These are phyloP conservation scores for Apodemus sylvaticus DNA, from an alignment of 2,113 vertebrate genomes.

Conservation along the genomic window DNA sequence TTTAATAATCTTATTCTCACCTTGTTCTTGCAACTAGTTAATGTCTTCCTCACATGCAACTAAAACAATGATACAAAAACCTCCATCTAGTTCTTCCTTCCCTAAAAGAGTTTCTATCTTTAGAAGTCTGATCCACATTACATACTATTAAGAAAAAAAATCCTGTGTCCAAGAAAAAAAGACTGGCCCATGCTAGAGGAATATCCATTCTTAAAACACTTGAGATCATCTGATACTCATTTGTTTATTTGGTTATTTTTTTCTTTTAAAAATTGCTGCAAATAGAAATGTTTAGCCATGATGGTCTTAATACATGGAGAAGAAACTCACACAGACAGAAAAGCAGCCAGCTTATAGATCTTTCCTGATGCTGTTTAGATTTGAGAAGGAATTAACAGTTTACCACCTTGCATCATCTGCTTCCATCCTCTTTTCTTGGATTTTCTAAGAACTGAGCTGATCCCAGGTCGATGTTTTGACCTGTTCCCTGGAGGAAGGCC, in stretches of 20 bases:
- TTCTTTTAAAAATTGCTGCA: background rate
- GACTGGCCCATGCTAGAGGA: background rate
- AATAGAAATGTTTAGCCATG: background rate
- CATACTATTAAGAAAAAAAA: background rate
- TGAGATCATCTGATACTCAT: background rate
- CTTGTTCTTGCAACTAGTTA: background rate
- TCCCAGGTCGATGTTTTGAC: background rate
- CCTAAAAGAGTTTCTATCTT: background rate
- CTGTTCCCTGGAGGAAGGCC: background rate
- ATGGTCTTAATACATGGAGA: background rate
- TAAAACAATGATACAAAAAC: background rate
- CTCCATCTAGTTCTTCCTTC: background rate
- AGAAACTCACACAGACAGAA: slow-evolving; percentile 53
- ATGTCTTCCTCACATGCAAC: background rate
- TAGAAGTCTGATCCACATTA: background rate
- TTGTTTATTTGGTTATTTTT: background rate
- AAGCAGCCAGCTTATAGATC: background rate
- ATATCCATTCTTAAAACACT: background rate
- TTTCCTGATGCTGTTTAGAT: background rate
- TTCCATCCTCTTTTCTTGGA: background rate
- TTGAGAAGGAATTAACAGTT: background rate
- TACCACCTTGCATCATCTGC: background rate
- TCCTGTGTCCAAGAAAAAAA: background rate
- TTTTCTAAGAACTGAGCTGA: background rate
- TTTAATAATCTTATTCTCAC: background rate